Evolutionary conservation across 92 coral and sea anemone species (phyloP).

Genomic region (Paramuricea clavata): DNA sequence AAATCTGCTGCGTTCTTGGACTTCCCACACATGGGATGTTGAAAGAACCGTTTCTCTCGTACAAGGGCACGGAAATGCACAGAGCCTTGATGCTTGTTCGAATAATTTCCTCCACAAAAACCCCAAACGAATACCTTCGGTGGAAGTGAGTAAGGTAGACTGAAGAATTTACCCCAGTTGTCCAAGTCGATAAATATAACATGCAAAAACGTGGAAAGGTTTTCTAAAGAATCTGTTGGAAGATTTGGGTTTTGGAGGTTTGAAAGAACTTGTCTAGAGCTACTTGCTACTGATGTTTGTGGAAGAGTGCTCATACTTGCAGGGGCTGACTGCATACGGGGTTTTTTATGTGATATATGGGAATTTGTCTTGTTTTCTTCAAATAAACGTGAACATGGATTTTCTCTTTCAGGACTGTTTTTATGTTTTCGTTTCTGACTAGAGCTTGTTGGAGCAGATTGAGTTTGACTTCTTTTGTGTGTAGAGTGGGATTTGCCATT

Average conservation of each 20-base stretch:
- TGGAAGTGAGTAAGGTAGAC: conserved; percentile 56
- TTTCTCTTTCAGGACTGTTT: too few relatives aligned
- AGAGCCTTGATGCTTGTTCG: conserved; percentile 5
- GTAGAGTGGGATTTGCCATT: too few relatives aligned
- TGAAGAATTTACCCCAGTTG: conserved; percentile 72
- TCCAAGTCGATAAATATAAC: conserved; percentile 70
- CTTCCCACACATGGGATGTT: conserved; percentile 76
- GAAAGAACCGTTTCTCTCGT: conserved; percentile 52
- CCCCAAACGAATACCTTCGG: conserved; percentile 76
- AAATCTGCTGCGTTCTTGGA: conserved; percentile 80
- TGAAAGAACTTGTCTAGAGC: background rate
- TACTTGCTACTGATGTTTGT: background rate
- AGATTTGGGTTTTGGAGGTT: background rate
- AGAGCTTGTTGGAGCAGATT: too few relatives aligned
- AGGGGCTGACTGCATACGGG: background rate
- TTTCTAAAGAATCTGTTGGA: background rate
- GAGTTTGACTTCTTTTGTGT: too few relatives aligned
- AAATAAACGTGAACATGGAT: too few relatives aligned
- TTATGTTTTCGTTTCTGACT: too few relatives aligned
- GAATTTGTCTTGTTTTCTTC: too few relatives aligned
- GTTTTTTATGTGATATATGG: background rate
- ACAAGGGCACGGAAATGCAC: conserved; percentile 51
- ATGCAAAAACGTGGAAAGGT: conserved; percentile 7
- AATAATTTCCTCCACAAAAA: conserved; percentile 61
- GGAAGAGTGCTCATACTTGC: too few relatives aligned